Evolutionary conservation across 2,888 invertebrate genomes (phyloP), one percentile per base, ranked within the genome.

Genomic region (Augochlorella aurata): DNA sequence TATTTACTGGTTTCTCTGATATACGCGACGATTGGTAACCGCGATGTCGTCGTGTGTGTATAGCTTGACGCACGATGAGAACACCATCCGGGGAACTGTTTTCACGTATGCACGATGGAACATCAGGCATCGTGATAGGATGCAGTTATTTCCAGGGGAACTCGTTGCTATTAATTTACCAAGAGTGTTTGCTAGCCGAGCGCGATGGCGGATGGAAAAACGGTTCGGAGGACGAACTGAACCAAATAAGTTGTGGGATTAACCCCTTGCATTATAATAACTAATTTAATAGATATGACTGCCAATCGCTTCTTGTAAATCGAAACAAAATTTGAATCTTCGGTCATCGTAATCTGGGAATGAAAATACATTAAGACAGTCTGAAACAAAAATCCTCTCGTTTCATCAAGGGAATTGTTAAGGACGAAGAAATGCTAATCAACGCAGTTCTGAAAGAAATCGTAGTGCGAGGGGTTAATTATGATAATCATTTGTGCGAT

Each of bases 1-100:
- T 88, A 87, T 88, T 88, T 88, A 85, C 87, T 79, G 70, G 80
- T 65, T 84, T 73, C 70, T 68, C 74, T 63, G 80, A 82, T 85
- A 79, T 81, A 81, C 58, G 47, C 84, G 65, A 63, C 63, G 77
- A 73, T 85, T 77, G 67, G 52, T 61, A 71, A 68, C 68, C 71
- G 65, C 47, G 76, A 61, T 61, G 63, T 67, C 67, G 29, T 50
- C 74, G 66, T 66, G 79, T 45, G 70, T 52, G 70, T 16, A 54
- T 54, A 38, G 21, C 1, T 58, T 77, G 65, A 70, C 70, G 77
- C 78, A 52, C 68, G 77, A 45, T 61, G 47, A 18, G 18, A 68
- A 67, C 77, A 54, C 71, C 44, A 67, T 67, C 54, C n/a, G 16
- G 12, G 54, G 7, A 14, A 63, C 63, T 63, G 63, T 63, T 63